Base-by-base conservation (phyloP, 1,140 invertebrate species). In the Nixonia krombeini region DNA sequence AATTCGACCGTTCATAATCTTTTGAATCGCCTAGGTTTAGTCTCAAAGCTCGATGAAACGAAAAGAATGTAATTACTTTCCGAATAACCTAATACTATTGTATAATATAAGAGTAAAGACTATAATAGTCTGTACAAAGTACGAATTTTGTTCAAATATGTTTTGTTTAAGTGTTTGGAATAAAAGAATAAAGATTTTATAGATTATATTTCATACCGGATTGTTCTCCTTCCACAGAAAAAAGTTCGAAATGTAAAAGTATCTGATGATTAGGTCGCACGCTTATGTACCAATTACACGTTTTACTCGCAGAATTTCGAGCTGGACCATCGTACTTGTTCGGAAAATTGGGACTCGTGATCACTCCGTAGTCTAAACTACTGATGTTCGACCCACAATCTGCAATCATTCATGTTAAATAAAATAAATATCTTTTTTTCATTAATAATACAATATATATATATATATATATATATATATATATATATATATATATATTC, bases 321-420 rank as follows among this genome's bases (percentile, higher is more conserved):
- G 88, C 85, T 0, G 93, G 93, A 18, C 91, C 90, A 64, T 94
- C 91, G 82, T 97, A 97, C 45, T 93, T 91, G 7, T 89, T 87
- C 23, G 96, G 96, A 86, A 91, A 96, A 74, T 93, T 92, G 51
- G 96, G 96, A 47, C 86, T 88, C n/a, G 95, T 91, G 59, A 96
- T 93, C 53, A 91, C 87, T 28, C 96, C 96, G 69, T 91, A 94
- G 75, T 94, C 90, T 63, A 90, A 86, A 55, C 92, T 93, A 40
- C 92, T 95, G 75, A 96, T 91, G 82, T 97, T 96, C 70, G 91
- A 90, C 68, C 95, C 95, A 81, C 95, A 97, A 85, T 96, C 94
- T 90, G 62, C 2, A 77, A 75, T 42, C 16, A 9, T 40, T 44
- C n/a, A 41, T 23, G 6, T 16, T 52, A n/a, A n/a, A n/a, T n/a